Conservation (phyloP, 2,888 invertebrate species). For the Ectemnius continuus region DNA sequence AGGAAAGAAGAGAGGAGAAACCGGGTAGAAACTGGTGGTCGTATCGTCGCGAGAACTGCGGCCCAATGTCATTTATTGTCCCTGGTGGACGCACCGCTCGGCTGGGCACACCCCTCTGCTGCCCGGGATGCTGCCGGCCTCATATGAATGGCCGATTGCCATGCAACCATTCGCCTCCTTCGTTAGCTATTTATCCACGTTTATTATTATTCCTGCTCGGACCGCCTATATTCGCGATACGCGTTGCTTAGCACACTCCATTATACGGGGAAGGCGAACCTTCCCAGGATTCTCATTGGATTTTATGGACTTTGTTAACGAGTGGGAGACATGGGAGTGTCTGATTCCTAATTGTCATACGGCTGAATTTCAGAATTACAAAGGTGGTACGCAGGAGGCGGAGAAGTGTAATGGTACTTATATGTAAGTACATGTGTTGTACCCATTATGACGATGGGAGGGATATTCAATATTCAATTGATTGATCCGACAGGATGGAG, state of each 20-base stretch:
- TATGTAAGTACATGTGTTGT: too few relatives aligned
- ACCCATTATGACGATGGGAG: too few relatives aligned
- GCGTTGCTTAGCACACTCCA: slow-evolving; percentile 18
- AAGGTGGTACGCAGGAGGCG: too few relatives aligned
- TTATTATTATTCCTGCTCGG: slow-evolving; percentile 61
- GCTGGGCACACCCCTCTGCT: slow-evolving; percentile 49
- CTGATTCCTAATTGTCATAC: neutral
- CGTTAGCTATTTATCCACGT: slow-evolving; percentile 64
- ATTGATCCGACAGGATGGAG: too few relatives aligned
- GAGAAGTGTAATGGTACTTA: too few relatives aligned
- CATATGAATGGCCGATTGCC: slow-evolving; percentile 67
- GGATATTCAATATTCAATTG: too few relatives aligned
- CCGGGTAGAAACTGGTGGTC: slow-evolving; percentile 64
- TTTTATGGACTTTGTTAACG: too few relatives aligned
- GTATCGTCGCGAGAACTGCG: slow-evolving; percentile 63
- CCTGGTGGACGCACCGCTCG: slow-evolving; percentile 58
- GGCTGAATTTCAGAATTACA: neutral
- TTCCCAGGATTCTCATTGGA: slow-evolving; percentile 54
- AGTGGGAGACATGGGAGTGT: neutral
- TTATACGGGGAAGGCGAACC: slow-evolving; percentile 17
- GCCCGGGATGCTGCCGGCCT: slow-evolving; percentile 19
- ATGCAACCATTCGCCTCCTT: slow-evolving; percentile 63
- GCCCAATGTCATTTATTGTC: slow-evolving; percentile 69
- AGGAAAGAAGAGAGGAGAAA: slow-evolving; percentile 49
- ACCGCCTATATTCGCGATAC: slow-evolving; percentile 37